phyloP scores from a whole-genome alignment of 2,888 invertebrate genomes.

The Hydrotaea cyrtoneurina region DNA sequence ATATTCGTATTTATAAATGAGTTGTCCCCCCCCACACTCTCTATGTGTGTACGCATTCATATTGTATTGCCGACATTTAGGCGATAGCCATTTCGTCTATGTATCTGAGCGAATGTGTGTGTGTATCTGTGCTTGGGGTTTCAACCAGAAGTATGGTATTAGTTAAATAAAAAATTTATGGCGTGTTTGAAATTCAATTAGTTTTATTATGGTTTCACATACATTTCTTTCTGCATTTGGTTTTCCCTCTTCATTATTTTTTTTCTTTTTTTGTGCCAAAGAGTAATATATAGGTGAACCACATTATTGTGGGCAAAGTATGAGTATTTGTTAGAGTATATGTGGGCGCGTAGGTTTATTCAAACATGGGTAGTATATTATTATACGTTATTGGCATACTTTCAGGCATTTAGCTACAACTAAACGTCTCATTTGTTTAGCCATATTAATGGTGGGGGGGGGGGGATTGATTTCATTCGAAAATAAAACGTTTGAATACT shows the following conservation, averaged over 20 bases:
- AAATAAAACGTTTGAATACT: background rate
- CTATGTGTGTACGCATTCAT: background rate
- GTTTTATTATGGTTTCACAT: conserved; percentile 40
- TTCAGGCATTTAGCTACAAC: background rate
- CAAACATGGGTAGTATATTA: conserved; percentile 29
- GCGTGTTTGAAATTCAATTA: conserved; percentile 55
- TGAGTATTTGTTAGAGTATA: background rate
- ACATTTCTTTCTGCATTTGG: background rate
- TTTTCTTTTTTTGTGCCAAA: background rate
- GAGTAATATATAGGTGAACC: conserved; percentile 11
- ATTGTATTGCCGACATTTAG: conserved; percentile 10
- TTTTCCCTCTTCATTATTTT: background rate
- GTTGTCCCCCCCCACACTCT: background rate
- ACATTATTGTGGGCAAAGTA: conserved; percentile 29
- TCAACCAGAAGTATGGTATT: conserved; percentile 25
- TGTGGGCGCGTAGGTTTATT: background rate
- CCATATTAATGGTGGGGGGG: background rate
- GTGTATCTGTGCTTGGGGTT: background rate
- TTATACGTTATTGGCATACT: conserved; percentile 1
- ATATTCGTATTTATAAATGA: conserved; percentile 20
- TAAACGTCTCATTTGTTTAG: background rate
- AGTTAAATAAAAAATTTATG: conserved; percentile 48
- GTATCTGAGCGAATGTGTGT: background rate
- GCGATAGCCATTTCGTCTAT: background rate
- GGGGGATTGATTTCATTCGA: background rate